Evolutionary conservation across 2,113 vertebrate species (phyloP).

Genomic region (Cebidichthys violaceus): DNA sequence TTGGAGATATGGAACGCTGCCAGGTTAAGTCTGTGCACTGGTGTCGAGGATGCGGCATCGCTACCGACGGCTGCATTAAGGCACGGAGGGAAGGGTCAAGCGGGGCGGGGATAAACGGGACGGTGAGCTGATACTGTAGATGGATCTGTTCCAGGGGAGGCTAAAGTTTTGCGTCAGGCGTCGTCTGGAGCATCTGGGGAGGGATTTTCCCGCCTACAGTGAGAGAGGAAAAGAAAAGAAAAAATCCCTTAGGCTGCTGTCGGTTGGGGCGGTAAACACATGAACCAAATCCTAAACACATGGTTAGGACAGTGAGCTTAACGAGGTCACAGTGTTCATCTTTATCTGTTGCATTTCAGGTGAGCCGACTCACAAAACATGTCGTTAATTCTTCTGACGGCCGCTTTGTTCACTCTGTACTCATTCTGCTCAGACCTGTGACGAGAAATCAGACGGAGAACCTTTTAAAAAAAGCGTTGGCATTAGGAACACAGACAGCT

Average conservation of each 20-base stretch:
- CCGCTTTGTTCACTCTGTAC: slow-evolving; percentile 73
- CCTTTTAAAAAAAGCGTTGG: neutral
- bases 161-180: slow-evolving; percentile 75
- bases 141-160: slow-evolving; percentile 42
- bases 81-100: neutral
- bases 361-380: slow-evolving; percentile 71
- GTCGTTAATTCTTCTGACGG: slow-evolving; percentile 72
- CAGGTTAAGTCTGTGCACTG: slow-evolving; percentile 31
- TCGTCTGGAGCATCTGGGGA: slow-evolving; percentile 54
- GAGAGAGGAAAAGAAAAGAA: slow-evolving; percentile 28
- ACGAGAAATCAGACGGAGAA: slow-evolving; percentile 5
- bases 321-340: neutral
- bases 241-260: neutral
- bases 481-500: slow-evolving; percentile 15
- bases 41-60: neutral
- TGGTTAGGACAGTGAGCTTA: neutral
- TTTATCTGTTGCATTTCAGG: neutral
- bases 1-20: slow-evolving; percentile 1
- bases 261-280: neutral
- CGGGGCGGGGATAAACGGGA: neutral
- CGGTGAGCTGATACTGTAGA: slow-evolving; percentile 8
- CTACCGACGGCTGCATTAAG: neutral
- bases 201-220: slow-evolving; percentile 72
- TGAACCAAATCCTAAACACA: neutral
- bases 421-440: slow-evolving; percentile 75